Conservation (phyloP, 2,113 vertebrate species). For the Noturus placidus region DNA sequence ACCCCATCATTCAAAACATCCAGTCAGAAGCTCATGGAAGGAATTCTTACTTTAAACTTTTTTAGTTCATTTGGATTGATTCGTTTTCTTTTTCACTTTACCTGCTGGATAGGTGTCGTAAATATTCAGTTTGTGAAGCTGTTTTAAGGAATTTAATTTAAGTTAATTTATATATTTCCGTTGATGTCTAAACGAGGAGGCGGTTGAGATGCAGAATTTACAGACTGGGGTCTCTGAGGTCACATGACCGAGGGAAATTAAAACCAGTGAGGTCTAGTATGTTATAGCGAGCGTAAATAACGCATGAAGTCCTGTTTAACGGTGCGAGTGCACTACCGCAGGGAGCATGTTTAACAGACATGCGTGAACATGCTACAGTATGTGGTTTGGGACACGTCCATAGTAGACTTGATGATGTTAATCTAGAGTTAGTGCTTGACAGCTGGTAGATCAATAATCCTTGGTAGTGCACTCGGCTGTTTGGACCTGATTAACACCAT, state of each 20-base stretch:
- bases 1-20: background rate
- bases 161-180: conserved; percentile 8
- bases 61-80: background rate
- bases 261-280: conserved; percentile 42
- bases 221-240: conserved; percentile 19
- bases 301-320: background rate
- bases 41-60: background rate
- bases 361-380: background rate
- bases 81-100: background rate
- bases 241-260: conserved; percentile 46
- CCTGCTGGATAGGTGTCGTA: conserved; percentile 44
- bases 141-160: background rate
- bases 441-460: background rate
- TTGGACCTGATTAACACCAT: background rate
- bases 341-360: background rate
- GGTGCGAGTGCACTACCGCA: background rate
- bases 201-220: conserved; percentile 18
- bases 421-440: background rate
- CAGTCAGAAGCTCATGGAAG: background rate
- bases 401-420: background rate
- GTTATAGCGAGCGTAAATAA: background rate
- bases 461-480: background rate
- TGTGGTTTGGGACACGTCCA: background rate
- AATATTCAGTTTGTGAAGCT: conserved; percentile 8
- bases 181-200: background rate